Evolutionary conservation across 2,797 vertebrate genomes (phyloP).

Genomic region (Florisuga fusca): DNA sequence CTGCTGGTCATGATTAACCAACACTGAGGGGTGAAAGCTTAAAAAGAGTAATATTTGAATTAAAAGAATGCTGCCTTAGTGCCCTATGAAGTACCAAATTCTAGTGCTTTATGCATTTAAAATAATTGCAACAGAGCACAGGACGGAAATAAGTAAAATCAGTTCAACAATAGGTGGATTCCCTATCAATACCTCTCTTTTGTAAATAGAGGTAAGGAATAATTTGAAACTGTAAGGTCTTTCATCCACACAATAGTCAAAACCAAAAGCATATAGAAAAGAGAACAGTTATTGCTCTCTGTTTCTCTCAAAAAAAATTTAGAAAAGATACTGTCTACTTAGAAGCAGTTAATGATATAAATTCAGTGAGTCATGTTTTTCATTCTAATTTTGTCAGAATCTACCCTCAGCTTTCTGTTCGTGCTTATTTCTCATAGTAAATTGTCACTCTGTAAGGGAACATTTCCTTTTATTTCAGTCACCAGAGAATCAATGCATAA

Average conservation of each 20-base stretch:
- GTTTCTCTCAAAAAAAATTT: background rate
- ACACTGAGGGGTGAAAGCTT: background rate
- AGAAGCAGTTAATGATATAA: background rate
- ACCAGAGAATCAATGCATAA: background rate
- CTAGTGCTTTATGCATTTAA: background rate
- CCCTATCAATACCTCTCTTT: background rate
- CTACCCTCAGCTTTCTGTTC: background rate
- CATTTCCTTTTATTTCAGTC: slow-evolving; percentile 17
- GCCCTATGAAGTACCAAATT: background rate
- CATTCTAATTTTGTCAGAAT: background rate
- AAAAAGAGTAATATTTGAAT: background rate
- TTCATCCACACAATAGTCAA: background rate
- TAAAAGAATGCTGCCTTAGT: background rate
- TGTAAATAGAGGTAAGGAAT: slow-evolving; percentile 16
- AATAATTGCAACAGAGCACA: background rate
- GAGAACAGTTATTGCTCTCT: background rate
- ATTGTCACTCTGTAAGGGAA: background rate
- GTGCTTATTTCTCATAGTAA: background rate
- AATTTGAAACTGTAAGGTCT: background rate
- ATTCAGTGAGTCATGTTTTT: background rate
- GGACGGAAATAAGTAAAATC: background rate
- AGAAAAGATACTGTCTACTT: background rate
- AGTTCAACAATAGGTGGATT: background rate
- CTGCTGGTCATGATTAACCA: background rate
- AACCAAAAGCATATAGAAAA: background rate